Conservation (phyloP, 2,797 vertebrate species). For the Lycodopsis pacificus region DNA sequence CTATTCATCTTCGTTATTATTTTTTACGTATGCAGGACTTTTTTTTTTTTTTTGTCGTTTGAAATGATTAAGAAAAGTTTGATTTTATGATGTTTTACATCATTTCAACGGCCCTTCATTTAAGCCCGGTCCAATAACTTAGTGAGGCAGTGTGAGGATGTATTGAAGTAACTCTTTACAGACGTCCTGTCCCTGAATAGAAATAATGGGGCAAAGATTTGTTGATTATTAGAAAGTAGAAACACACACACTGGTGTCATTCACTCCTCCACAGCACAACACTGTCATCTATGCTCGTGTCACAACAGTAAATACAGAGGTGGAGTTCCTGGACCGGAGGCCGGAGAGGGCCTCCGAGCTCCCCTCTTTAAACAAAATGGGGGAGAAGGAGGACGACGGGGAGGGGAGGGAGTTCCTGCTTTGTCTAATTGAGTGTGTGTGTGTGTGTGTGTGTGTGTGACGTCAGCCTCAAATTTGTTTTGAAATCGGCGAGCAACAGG, state of each 20-base stretch:
- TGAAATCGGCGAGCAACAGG: constrained; percentile 66
- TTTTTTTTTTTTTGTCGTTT: not conserved
- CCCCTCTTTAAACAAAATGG: constrained; percentile 62
- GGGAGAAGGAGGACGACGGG: constrained; percentile 51
- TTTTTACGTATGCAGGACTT: no score
- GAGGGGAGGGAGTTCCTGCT: constrained; percentile 59
- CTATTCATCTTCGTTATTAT: no score
- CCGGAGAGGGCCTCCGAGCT: constrained; percentile 20
- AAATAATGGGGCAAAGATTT: not conserved
- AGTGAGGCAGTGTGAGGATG: not conserved
- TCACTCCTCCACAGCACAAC: not conserved
- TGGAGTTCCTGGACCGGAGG: constrained; percentile 10
- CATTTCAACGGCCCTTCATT: not conserved
- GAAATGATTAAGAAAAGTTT: not conserved
- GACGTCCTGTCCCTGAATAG: not conserved
- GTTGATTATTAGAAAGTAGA: not conserved
- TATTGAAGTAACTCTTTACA: not conserved
- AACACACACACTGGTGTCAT: not conserved
- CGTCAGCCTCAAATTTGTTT: constrained; percentile 69
- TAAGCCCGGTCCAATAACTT: not conserved
- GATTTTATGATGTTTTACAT: not conserved
- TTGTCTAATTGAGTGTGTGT: constrained; percentile 56
- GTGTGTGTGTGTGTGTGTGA: constrained; percentile 58
- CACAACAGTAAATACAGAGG: not conserved
- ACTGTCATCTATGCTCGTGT: not conserved